Conservation (phyloP, 2,888 invertebrate genomes). For the Globia sparganii region DNA sequence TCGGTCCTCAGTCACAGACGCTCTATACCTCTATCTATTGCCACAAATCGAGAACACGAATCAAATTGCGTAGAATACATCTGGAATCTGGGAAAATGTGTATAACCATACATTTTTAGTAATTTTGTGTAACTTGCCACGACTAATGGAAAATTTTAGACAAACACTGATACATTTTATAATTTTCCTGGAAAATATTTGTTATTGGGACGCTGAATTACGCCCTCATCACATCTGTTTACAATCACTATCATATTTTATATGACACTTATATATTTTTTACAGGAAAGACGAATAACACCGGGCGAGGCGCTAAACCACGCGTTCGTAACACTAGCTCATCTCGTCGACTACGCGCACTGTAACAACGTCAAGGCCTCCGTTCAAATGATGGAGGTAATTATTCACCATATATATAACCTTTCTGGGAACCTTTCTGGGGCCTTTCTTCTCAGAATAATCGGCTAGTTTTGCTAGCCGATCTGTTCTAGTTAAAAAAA, state of each 20-base stretch:
- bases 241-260: background rate
- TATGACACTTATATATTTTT: background rate
- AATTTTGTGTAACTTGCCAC: background rate
- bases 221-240: background rate
- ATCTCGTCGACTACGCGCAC: slow-evolving; percentile 98
- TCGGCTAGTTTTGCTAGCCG: too few species aligned
- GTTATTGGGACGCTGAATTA: background rate
- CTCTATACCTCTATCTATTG: background rate
- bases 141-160: background rate
- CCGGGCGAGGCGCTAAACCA: slow-evolving; percentile 99
- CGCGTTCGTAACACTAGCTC: slow-evolving; percentile 97
- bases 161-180: background rate
- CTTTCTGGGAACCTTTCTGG: too few species aligned
- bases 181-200: background rate
- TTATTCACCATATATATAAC: background rate
- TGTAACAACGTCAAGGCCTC: slow-evolving; percentile 99
- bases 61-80: background rate
- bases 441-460: too few species aligned
- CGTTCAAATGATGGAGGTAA: slow-evolving; percentile 99
- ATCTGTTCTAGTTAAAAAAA: too few species aligned
- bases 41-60: background rate
- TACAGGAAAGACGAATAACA: slow-evolving; percentile 97
- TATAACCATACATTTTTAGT: background rate
- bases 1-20: background rate
- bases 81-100: background rate